Base-by-base conservation (phyloP, 2,888 invertebrate species). In the Amblyteles armatorius region DNA sequence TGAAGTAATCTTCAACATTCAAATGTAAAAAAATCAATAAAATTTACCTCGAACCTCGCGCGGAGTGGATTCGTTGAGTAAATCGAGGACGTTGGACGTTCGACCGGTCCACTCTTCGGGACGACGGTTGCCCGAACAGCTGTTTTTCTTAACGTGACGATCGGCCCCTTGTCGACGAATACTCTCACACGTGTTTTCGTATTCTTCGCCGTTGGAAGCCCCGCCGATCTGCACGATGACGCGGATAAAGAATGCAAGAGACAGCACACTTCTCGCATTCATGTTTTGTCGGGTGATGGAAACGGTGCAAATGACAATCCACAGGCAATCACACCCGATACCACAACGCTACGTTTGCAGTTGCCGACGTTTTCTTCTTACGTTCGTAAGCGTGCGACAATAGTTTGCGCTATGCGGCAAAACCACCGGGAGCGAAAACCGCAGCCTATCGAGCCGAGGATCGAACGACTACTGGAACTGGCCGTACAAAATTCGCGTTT, bases 401-500 rank as follows among this genome's bases (percentile, higher is more conserved):
- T 13, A 26, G 11, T 26, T 22, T 22, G 11, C 26, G 57, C 22
- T 26, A 26, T 26, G 7, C 11, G 22, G 57, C 26, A 13, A 57
- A 57, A 57, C 13, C 26, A 22, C 7, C 57, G 55, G 55, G 22
- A 22, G 55, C 26, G 11, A 2, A 50, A 40, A 44, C 6, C 22
- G 22, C n/a, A 7, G 60, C 5, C 3, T 50, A 29, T 68, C 29
- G 50, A 65, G 50, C 13, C 44, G 48, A 83, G 40, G 48, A 40
- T 57, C 79, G 65, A 72, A 65, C 48, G n/a, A 0, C 65, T 63
- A 84, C 77, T 72, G 86, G 74, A 84, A 85, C 71, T 40, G 55
- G 52, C 11, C 74, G 50, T 13, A 36, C 50, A 52, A 85, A 87
- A 85, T 87, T 83, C 82, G 74, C 33, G 73, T 83, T 88, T 87